Evolutionary conservation across 2,113 vertebrate genomes (phyloP).

Genomic region (Oryzias curvinotus): DNA sequence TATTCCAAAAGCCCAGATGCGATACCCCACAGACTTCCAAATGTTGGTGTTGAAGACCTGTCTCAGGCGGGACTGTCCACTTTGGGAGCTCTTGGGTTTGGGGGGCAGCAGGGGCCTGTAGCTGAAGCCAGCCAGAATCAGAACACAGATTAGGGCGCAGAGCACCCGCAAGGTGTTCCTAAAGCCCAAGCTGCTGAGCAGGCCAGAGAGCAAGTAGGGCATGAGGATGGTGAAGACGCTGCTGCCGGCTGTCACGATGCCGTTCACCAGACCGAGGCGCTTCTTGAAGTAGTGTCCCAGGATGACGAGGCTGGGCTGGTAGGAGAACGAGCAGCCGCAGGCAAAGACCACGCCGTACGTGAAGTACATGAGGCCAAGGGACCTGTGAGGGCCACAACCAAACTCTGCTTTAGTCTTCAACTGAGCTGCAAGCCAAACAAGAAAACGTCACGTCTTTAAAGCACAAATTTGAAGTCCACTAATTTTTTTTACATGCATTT

Average conservation of each 20-base stretch:
- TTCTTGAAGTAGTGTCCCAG: conserved; percentile 97
- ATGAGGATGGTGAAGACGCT: conserved; percentile 90
- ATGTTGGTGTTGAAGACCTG: conserved; percentile 87
- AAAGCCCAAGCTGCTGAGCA: conserved; percentile 74
- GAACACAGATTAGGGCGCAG: conserved; percentile 85
- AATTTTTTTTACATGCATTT: too few species aligned
- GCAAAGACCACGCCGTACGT: conserved; percentile 95
- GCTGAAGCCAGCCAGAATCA: conserved; percentile 90
- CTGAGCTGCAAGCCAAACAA: too few species aligned
- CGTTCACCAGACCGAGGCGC: conserved; percentile 93
- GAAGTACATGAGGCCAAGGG: conserved; percentile 89
- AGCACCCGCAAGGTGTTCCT: conserved; percentile 83
- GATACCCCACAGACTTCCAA: conserved; percentile 88
- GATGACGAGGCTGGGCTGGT: conserved; percentile 96
- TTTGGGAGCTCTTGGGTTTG: conserved; percentile 49
- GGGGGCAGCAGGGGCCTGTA: conserved; percentile 83
- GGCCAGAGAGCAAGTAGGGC: conserved; percentile 80
- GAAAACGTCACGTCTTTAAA: too few species aligned
- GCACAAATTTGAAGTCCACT: too few species aligned
- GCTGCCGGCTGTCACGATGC: conserved; percentile 95
- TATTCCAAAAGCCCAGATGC: conserved; percentile 93
- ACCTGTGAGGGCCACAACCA: conserved; percentile 67
- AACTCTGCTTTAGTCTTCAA: too few species aligned
- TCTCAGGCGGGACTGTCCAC: conserved; percentile 66
- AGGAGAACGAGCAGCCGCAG: conserved; percentile 94